Conservation (phyloP, 2,113 vertebrate genomes). For the Stigmatopora nigra region DNA sequence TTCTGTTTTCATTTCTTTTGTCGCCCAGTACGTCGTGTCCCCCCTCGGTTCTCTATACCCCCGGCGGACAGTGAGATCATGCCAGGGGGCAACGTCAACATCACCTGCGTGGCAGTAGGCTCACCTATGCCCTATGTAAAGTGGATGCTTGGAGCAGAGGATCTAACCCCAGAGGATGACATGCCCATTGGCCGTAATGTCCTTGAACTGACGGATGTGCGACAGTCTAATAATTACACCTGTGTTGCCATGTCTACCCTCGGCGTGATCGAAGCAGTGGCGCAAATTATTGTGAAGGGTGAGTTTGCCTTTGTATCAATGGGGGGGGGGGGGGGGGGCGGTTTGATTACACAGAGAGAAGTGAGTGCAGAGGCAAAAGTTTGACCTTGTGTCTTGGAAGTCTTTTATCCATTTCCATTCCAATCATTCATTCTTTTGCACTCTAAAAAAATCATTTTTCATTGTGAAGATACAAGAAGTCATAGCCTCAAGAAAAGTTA, state of each 20-base stretch:
- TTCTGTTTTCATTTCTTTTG: conserved; percentile 46
- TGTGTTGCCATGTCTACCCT: conserved; percentile 99
- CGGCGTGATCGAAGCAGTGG: conserved; percentile 95
- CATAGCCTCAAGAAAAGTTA: neutral
- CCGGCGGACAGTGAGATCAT: conserved; percentile 98
- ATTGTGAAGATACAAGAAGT: neutral
- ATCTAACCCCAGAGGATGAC: conserved; percentile 96
- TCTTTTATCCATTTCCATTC: neutral
- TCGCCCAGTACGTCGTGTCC: conserved; percentile 87
- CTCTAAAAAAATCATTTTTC: neutral
- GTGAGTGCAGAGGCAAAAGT: neutral
- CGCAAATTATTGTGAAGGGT: conserved; percentile 98
- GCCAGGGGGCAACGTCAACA: conserved; percentile 96
- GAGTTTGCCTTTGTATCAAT: neutral
- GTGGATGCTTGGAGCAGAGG: conserved; percentile 98
- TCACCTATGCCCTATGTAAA: conserved; percentile 99
- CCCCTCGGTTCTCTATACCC: conserved; percentile 95
- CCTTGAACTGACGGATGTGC: conserved; percentile 91
- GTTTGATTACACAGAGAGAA: neutral
- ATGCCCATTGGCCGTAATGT: conserved; percentile 99
- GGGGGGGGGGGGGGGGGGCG: no score
- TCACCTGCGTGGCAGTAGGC: conserved; percentile 95
- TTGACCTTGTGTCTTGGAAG: conserved; percentile 5
- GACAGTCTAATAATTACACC: conserved; percentile 96
- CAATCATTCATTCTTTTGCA: neutral